A percentile compares a stretch with the other conserved stretches of the same genome.
phyloP scores from a whole-genome alignment of 2,888 invertebrate genomes.

The Perizoma flavofasciatum region DNA sequence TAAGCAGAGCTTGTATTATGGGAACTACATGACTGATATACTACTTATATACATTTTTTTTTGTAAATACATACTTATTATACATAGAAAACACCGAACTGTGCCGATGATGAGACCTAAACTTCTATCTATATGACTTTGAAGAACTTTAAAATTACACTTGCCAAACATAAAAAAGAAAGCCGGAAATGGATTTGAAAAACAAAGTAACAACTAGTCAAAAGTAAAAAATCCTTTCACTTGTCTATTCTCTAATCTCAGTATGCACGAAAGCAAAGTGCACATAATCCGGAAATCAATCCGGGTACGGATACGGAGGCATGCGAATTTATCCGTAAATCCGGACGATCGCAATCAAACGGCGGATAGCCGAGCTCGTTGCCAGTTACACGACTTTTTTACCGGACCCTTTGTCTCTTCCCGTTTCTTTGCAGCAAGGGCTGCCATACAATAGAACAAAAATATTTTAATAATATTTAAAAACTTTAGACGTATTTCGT shows the following conservation, averaged over 20 bases:
- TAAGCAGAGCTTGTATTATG: too few relatives aligned
- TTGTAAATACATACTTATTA: too few relatives aligned
- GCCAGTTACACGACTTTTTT: slow-evolving; percentile 59
- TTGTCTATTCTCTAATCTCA: background rate
- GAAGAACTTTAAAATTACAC: too few relatives aligned
- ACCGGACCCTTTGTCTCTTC: slow-evolving; percentile 62
- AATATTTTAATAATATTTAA: background rate
- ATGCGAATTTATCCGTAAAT: slow-evolving; percentile 38
- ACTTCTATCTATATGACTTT: too few relatives aligned
- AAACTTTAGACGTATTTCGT: background rate
- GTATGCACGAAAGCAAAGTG: slow-evolving; percentile 19
- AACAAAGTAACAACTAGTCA: too few relatives aligned
- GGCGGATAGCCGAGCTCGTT: slow-evolving; percentile 61
- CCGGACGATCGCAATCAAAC: slow-evolving; percentile 65
- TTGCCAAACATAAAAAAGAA: too few relatives aligned
- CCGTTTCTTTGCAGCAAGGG: slow-evolving; percentile 41
- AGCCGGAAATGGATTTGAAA: too few relatives aligned
- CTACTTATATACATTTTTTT: too few relatives aligned
- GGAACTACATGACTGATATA: too few relatives aligned
- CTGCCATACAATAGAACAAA: slow-evolving; percentile 26
- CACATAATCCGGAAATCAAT: slow-evolving; percentile 33
- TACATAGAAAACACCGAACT: too few relatives aligned
- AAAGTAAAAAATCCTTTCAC: too few relatives aligned
- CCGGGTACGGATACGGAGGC: slow-evolving; percentile 30
- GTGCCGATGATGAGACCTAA: too few relatives aligned